Conservation (phyloP, 53 echinoderm and acorn worm genomes). For the Holothuria leucospilota region DNA sequence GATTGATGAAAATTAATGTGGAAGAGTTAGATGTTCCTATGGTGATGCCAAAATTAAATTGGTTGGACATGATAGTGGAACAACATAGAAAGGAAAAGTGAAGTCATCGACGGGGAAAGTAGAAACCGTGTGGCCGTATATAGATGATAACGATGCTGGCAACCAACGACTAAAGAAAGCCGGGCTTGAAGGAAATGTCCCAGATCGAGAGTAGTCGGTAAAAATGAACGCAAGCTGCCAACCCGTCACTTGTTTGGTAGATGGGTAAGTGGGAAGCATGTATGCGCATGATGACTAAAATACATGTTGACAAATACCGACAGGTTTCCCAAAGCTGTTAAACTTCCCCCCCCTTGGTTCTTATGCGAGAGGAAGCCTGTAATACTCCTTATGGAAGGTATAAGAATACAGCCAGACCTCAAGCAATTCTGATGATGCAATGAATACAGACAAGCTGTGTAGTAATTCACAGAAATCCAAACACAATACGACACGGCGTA, state of each 20-base stretch:
- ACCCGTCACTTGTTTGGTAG: neutral
- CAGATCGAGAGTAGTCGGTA: slow-evolving; percentile 56
- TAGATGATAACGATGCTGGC: slow-evolving; percentile 37
- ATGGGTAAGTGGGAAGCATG: slow-evolving; percentile 33
- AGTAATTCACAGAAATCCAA: slow-evolving; percentile 37
- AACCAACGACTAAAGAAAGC: slow-evolving; percentile 44
- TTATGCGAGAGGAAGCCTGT: slow-evolving; percentile 31
- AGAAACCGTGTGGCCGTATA: slow-evolving; percentile 16
- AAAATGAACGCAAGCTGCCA: slow-evolving; percentile 49
- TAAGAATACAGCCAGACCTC: slow-evolving; percentile 39
- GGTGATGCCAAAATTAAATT: slow-evolving; percentile 39
- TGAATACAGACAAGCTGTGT: slow-evolving; percentile 6
- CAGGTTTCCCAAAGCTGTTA: slow-evolving; percentile 44
- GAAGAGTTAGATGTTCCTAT: slow-evolving; percentile 43
- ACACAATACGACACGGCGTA: slow-evolving; percentile 46
- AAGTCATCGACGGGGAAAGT: slow-evolving; percentile 51
- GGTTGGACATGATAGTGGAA: slow-evolving; percentile 44
- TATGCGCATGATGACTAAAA: slow-evolving; percentile 39
- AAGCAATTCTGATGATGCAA: slow-evolving; percentile 13
- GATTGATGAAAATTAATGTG: slow-evolving; percentile 15
- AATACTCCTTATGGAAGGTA: slow-evolving; percentile 50
- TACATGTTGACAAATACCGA: slow-evolving; percentile 28
- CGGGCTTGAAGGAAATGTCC: slow-evolving; percentile 55
- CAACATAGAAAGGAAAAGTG: slow-evolving; percentile 30
- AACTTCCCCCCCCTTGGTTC: too few species aligned